phyloP scores from a whole-genome alignment of 2,888 invertebrate species.

The Nomada fabriciana region DNA sequence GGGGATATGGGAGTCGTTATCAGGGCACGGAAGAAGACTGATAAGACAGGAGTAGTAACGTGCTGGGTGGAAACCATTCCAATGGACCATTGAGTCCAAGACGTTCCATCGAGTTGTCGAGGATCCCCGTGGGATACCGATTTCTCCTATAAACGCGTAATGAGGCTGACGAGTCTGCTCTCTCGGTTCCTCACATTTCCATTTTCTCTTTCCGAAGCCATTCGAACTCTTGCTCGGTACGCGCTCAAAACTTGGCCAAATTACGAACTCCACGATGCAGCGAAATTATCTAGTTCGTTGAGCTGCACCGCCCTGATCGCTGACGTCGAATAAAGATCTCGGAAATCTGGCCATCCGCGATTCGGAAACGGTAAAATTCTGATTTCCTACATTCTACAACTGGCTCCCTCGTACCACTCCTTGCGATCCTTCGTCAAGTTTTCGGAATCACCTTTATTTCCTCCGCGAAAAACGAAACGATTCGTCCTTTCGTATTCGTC shows the following conservation, averaged over 20 bases:
- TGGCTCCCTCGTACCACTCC: not conserved
- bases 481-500: not conserved
- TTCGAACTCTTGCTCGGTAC: slow-evolving; percentile 26
- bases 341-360: slow-evolving; percentile 16
- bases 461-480: not conserved
- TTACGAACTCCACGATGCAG: slow-evolving; percentile 55
- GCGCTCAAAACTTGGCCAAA: slow-evolving; percentile 65
- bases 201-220: slow-evolving; percentile 44
- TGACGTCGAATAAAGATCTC: slow-evolving; percentile 36
- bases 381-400: not conserved
- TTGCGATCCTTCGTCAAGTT: not conserved
- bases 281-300: slow-evolving; percentile 63
- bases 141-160: slow-evolving; percentile 66
- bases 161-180: slow-evolving; percentile 62
- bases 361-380: slow-evolving; percentile 25
- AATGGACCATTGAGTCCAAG: slow-evolving; percentile 67
- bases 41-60: slow-evolving; percentile 71
- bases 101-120: slow-evolving; percentile 60
- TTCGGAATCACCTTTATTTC: not conserved
- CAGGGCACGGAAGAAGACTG: slow-evolving; percentile 50
- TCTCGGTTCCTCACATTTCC: slow-evolving; percentile 42
- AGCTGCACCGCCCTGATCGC: slow-evolving; percentile 26
- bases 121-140: slow-evolving; percentile 59
- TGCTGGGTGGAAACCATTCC: slow-evolving; percentile 51
- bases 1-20: slow-evolving; percentile 56